Percentiles rank a stretch among this genome's conserved stretches.
Evolutionary conservation across 2,888 invertebrate species (phyloP).

Genomic region (Drymonia ruficornis): DNA sequence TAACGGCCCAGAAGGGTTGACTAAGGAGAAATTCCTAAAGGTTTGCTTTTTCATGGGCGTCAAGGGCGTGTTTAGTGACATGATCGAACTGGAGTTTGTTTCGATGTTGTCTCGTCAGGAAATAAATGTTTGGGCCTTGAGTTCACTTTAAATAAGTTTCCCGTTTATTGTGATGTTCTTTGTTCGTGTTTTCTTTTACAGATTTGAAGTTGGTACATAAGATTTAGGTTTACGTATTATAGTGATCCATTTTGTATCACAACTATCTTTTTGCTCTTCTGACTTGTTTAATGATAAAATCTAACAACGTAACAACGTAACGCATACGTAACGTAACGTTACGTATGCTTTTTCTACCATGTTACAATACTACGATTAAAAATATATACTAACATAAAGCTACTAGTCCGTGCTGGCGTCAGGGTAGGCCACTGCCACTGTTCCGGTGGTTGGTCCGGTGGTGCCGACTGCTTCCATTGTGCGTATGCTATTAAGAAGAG

Average conservation of each 20-base stretch:
- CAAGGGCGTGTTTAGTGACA: conserved; percentile 5
- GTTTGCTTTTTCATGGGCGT: conserved; percentile 52
- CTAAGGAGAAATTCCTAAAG: conserved; percentile 61
- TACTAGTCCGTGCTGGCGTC: background rate
- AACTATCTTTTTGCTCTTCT: too few species aligned
- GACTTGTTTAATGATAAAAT: too few species aligned
- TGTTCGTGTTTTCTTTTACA: too few species aligned
- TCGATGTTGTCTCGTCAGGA: conserved; percentile 1
- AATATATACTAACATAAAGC: background rate
- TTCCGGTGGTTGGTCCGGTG: background rate
- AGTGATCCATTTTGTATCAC: too few species aligned
- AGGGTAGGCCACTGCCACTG: background rate
- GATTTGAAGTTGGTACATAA: too few species aligned
- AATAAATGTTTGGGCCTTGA: conserved; percentile 2
- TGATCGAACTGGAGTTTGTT: conserved; percentile 5
- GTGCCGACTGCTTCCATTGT: background rate
- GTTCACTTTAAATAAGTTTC: background rate
- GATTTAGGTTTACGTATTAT: too few species aligned
- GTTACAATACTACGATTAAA: background rate
- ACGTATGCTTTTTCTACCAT: too few species aligned
- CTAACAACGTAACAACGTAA: too few species aligned
- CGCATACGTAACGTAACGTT: too few species aligned
- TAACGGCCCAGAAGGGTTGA: conserved; percentile 72
- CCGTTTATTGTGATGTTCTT: too few species aligned
- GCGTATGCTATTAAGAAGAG: too few species aligned